Conservation (phyloP, 2,888 invertebrate genomes). For the Magallana nippona region DNA sequence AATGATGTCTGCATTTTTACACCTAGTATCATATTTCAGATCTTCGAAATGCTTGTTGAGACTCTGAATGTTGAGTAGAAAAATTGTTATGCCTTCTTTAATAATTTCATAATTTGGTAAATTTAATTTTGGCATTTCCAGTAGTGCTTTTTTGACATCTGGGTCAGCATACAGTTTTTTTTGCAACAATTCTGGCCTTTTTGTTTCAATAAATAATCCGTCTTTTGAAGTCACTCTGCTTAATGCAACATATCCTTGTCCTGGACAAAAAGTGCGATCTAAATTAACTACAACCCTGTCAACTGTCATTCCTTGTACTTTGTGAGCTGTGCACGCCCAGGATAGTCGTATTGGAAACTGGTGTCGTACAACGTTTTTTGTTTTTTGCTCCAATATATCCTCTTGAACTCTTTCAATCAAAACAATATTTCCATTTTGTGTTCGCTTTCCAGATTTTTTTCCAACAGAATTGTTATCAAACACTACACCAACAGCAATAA, state of each 20-base stretch:
- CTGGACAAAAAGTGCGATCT: neutral
- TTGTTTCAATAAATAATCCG: no score
- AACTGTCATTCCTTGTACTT: slow-evolving; percentile 44
- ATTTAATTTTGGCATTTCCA: no score
- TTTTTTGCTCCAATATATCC: neutral
- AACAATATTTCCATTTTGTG: neutral
- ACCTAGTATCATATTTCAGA: neutral
- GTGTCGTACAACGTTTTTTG: slow-evolving; percentile 2
- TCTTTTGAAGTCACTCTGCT: no score
- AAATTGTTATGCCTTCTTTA: no score
- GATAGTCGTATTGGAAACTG: slow-evolving; percentile 41
- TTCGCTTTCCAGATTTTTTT: neutral
- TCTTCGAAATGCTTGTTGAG: no score
- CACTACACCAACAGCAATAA: neutral
- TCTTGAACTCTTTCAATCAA: slow-evolving; percentile 41
- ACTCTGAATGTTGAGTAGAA: no score
- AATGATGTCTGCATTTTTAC: neutral
- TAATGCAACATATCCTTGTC: no score
- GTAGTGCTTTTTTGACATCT: no score
- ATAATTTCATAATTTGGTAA: no score
- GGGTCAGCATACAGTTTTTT: no score
- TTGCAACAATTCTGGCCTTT: no score
- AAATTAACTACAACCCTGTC: slow-evolving; percentile 41
- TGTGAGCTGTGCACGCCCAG: slow-evolving; percentile 47
- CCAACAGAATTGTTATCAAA: slow-evolving; percentile 8